A percentile compares a stretch with the other conserved stretches of the same genome.
phyloP scores from a whole-genome alignment of 2,888 invertebrate species.

The Limnephilus marmoratus region DNA sequence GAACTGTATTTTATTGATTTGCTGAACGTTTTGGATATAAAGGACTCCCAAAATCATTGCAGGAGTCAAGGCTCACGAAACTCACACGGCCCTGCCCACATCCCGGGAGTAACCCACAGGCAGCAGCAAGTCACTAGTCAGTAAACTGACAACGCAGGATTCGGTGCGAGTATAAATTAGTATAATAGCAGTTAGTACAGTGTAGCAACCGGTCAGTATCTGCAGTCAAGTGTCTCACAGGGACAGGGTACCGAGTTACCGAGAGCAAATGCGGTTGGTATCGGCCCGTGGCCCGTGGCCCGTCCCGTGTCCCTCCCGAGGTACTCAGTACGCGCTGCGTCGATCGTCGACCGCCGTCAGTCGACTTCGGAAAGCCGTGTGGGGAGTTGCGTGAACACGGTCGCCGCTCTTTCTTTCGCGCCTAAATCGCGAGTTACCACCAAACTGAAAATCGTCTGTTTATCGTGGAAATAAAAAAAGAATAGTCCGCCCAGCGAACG shows the following conservation, averaged over 20 bases:
- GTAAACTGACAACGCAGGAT: background rate
- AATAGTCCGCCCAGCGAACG: background rate
- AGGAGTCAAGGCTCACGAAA: too few relatives aligned
- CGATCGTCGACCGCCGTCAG: background rate
- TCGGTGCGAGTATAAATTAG: background rate
- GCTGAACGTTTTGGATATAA: too few relatives aligned
- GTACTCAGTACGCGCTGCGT: background rate
- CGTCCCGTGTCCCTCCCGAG: background rate
- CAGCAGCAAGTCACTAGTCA: background rate
- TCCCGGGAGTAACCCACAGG: background rate
- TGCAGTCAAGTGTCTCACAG: background rate
- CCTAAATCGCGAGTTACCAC: conserved; percentile 4
- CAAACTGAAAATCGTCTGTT: background rate
- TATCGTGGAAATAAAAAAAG: conserved; percentile 5
- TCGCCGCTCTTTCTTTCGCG: conserved; percentile 23
- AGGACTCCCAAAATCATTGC: too few relatives aligned
- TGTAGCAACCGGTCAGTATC: background rate
- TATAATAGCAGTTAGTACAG: background rate
- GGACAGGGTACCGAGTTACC: background rate
- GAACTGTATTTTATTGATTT: too few relatives aligned
- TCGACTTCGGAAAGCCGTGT: conserved; percentile 18
- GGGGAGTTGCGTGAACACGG: background rate
- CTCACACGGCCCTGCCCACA: background rate
- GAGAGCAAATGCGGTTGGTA: background rate
- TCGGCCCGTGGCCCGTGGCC: background rate